These are phyloP conservation scores for Arnoldichthys spilopterus DNA, from an alignment of 2,797 vertebrate genomes.

Conservation along the genomic window DNA sequence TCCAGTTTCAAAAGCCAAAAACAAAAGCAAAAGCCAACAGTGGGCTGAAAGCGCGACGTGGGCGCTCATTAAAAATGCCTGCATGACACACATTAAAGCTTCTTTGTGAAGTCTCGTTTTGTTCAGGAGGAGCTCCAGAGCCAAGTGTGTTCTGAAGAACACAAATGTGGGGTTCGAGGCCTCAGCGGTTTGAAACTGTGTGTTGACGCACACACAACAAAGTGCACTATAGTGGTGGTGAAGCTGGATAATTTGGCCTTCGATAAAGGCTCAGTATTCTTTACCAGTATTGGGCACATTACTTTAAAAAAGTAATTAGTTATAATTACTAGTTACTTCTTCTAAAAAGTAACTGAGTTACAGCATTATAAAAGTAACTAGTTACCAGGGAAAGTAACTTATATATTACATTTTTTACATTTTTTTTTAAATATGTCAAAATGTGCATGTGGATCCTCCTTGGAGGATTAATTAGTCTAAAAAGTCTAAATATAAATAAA, in stretches of 20 bases:
- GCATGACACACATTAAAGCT: background rate
- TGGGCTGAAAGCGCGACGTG: background rate
- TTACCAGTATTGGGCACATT: no score
- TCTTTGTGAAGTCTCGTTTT: background rate
- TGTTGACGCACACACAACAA: background rate
- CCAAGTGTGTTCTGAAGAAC: background rate
- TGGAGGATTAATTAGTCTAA: no score
- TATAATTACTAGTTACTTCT: no score
- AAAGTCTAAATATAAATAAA: no score
- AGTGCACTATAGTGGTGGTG: background rate
- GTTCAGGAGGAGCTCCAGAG: conserved; percentile 1
- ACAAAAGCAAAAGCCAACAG: background rate
- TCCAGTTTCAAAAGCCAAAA: background rate
- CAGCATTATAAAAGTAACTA: no score
- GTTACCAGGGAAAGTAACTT: no score
- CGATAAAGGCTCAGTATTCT: background rate
- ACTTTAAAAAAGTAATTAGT: no score
- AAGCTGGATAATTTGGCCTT: conserved; percentile 1
- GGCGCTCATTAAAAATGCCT: background rate
- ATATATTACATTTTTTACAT: no score
- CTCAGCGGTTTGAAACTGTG: background rate
- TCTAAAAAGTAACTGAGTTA: no score
- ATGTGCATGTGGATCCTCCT: no score
- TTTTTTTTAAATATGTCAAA: no score
- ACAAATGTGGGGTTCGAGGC: background rate